Evolutionary conservation across 37 sponge, comb jelly and placozoan genomes (phyloP), one percentile per base, ranked within the genome.

Genomic region (Dysidea cf. avara): DNA sequence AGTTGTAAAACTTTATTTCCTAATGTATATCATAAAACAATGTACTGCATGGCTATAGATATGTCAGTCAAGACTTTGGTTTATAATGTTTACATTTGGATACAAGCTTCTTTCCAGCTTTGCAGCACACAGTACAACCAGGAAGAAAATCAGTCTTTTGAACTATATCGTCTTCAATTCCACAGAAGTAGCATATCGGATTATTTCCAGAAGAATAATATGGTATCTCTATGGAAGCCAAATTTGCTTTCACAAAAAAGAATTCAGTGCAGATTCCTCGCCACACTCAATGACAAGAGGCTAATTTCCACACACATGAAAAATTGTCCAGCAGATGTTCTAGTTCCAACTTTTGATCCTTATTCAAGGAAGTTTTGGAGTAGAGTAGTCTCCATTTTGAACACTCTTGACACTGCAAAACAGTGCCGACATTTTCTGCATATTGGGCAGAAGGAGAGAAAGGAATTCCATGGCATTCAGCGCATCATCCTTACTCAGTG

Each of bases 141-240:
- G n/a, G n/a, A n/a, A n/a, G n/a, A n/a, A n/a, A n/a, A n/a, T n/a
- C n/a, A n/a, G n/a, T n/a, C n/a, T n/a, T n/a, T n/a, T n/a, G n/a
- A n/a, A n/a, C n/a, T n/a, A n/a, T n/a, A n/a, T n/a, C n/a, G n/a
- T n/a, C n/a, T n/a, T n/a, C n/a, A n/a, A n/a, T n/a, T n/a, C n/a
- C n/a, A n/a, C n/a, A n/a, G n/a, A n/a, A n/a, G n/a, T n/a, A n/a
- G 33, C 72, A 71, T n/a, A 71, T 55, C 13, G 72, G 36, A 2
- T 18, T 30, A 7, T 71, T 33, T 24, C 72, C 72, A 55, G 72
- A 55, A 25, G 72, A 55, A 55, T 33, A 58, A 30, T 71, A 71
- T 53, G 72, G 72, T 26, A 50, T 33, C 56, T 71, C 72, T 25
- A 71, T 55, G 31, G 56, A 71, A 55, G 72, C 14, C 20, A 71